A percentile compares a stretch with the other conserved stretches of the same genome.
Evolutionary conservation across 2,888 invertebrate genomes (phyloP).

Genomic region (Rhogogaster chlorosoma): DNA sequence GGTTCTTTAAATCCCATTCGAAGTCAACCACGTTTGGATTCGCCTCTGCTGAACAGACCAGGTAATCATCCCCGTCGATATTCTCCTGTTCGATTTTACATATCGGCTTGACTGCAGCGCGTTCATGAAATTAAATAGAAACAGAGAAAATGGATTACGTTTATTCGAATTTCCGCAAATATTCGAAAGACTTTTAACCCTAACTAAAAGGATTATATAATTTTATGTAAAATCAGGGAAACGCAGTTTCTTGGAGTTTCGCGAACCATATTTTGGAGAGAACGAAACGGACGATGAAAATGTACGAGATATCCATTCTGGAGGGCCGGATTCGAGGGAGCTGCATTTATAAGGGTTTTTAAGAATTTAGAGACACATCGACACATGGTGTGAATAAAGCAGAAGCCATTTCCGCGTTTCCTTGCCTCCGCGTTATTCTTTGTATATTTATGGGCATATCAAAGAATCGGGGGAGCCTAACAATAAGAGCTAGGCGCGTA

Average conservation of each 20-base stretch:
- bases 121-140: slow-evolving; percentile 58
- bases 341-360: background rate
- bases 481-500: background rate
- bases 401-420: background rate
- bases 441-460: background rate
- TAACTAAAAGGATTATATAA: background rate
- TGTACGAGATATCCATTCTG: background rate
- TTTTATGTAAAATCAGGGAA: background rate
- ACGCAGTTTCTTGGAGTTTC: background rate
- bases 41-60: slow-evolving; percentile 90
- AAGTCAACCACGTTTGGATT: slow-evolving; percentile 90
- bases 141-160: background rate
- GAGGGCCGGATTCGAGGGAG: background rate
- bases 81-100: slow-evolving; percentile 89
- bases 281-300: background rate
- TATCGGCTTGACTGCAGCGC: slow-evolving; percentile 87
- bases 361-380: background rate
- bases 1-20: slow-evolving; percentile 91
- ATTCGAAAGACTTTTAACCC: background rate
- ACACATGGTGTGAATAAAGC: background rate
- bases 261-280: background rate
- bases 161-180: background rate
- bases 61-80: slow-evolving; percentile 86
- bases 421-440: background rate
- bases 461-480: background rate